Evolutionary conservation across 2,888 invertebrate genomes (phyloP).

Genomic region (Latrodectus hesperus): DNA sequence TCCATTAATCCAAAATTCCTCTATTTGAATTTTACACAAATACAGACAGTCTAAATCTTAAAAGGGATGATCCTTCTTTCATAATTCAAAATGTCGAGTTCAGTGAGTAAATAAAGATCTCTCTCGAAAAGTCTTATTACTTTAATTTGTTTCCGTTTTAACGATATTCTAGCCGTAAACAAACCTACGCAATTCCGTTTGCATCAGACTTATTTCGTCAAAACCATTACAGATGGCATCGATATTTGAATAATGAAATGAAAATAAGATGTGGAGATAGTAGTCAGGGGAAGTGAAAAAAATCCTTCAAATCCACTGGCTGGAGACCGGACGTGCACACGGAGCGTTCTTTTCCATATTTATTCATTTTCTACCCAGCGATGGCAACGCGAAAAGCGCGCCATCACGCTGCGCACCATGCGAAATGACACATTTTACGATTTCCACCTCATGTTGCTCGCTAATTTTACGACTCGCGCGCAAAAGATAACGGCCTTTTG

Average conservation of each 20-base stretch:
- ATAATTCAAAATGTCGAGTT: too few species aligned
- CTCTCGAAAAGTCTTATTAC: too few species aligned
- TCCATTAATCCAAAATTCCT: too few species aligned
- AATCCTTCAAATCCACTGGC: background rate
- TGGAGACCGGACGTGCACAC: constrained; percentile 58
- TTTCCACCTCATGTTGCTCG: constrained; percentile 65
- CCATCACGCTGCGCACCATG: constrained; percentile 46
- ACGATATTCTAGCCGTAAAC: too few species aligned
- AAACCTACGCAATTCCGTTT: constrained; percentile 30
- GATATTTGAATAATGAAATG: background rate
- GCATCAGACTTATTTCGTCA: constrained; percentile 8
- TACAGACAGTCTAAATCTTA: too few species aligned
- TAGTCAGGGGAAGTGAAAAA: background rate
- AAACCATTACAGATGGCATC: background rate
- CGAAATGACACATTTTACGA: constrained; percentile 67
- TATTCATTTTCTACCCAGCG: constrained; percentile 52
- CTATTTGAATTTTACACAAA: too few species aligned
- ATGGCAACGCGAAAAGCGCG: constrained; percentile 63
- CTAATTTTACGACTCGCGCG: constrained; percentile 60
- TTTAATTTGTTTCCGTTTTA: too few species aligned
- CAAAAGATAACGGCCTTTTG: constrained; percentile 41
- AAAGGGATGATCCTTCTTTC: too few species aligned
- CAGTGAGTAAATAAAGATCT: too few species aligned
- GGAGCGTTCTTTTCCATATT: constrained; percentile 38
- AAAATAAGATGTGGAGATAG: background rate